Percentiles rank a stretch among this genome's conserved stretches.
These are phyloP conservation scores for Holacanthus passer DNA, from an alignment of 2,113 vertebrate species.

Conservation along the genomic window DNA sequence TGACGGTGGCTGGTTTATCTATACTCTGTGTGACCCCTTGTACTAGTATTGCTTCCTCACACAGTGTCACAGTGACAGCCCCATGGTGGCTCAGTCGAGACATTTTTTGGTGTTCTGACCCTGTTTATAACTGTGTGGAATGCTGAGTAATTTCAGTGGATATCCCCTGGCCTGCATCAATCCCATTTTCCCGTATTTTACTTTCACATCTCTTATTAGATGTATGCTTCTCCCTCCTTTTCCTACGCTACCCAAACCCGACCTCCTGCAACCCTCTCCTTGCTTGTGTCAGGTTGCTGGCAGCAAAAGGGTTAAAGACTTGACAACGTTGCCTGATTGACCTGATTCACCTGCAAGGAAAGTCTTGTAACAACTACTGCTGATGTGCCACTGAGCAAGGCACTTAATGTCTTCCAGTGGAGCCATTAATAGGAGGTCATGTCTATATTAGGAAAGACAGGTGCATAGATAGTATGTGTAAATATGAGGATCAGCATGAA, in stretches of 20 bases:
- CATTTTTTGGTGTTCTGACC: constrained; percentile 3
- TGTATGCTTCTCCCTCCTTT: not conserved
- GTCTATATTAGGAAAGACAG: constrained; percentile 16
- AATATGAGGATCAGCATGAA: constrained; percentile 49
- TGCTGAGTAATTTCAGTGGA: not conserved
- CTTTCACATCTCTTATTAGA: not conserved
- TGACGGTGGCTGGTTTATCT: constrained; percentile 6
- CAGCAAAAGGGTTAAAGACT: constrained; percentile 19
- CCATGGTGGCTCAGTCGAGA: constrained; percentile 3
- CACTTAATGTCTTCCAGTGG: constrained; percentile 18
- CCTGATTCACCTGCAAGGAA: constrained; percentile 2
- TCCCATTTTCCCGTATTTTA: not conserved
- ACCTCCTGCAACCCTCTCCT: not conserved
- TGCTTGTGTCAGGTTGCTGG: constrained; percentile 2
- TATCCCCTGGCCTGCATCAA: not conserved
- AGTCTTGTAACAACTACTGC: not conserved
- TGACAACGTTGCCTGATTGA: constrained; percentile 12
- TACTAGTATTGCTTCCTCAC: not conserved
- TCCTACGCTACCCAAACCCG: not conserved
- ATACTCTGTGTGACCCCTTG: not conserved
- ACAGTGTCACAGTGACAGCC: not conserved
- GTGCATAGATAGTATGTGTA: constrained; percentile 16
- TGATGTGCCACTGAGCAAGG: constrained; percentile 8
- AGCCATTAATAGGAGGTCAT: constrained; percentile 17
- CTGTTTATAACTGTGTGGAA: constrained; percentile 2